Evolutionary conservation across 1,140 invertebrate genomes (phyloP), one percentile per base, ranked within the genome.

Genomic region (Pachyrhynchus sulphureomaculatus): DNA sequence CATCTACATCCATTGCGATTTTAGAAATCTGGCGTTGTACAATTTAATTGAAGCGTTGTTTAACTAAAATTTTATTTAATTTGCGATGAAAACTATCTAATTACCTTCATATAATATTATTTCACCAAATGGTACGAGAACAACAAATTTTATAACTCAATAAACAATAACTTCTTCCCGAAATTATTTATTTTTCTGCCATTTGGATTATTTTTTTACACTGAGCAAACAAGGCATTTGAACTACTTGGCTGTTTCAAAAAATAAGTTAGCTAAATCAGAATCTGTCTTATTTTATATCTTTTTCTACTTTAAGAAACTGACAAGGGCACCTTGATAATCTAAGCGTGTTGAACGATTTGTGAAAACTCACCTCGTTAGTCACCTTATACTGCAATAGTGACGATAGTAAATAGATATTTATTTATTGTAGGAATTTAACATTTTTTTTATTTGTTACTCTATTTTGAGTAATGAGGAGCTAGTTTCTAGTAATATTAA

Each of bases 1-100:
- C 49, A 37, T 62, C 57, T 24, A 59, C 55, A 29, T 66, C 64
- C 64, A 66, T 66, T 42, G 26, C 62, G 26, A 36, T 23, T 6
- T 39, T 23, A 15, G 20, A 20, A 17, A 24, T 36, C 42, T 41
- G 47, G 47, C 47, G 23, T 47, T 42, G 56, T 9, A 59, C 20
- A n/a, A 44, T 20, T 5, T 18, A 24, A 34, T 29, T 29, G 20
- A 13, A 29, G 20, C 15, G 4, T 3, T 49, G 34, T 49, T 49
- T 49, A 17, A n/a, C 23, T 34, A 34, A 49, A 49, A 5, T 34
- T 6, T 18, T 4, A 18, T 2, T 49, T 49, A 49, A 49, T 49
- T 49, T 18, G 1, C 12, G 10, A 20, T 18, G 20, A 15, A 18
- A 34, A 1, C 4, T 12, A 10, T 8, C 8, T 1, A 4, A 49